These are phyloP conservation scores for Sinelater perroti DNA, from an alignment of 2,888 invertebrate species.

Conservation along the genomic window DNA sequence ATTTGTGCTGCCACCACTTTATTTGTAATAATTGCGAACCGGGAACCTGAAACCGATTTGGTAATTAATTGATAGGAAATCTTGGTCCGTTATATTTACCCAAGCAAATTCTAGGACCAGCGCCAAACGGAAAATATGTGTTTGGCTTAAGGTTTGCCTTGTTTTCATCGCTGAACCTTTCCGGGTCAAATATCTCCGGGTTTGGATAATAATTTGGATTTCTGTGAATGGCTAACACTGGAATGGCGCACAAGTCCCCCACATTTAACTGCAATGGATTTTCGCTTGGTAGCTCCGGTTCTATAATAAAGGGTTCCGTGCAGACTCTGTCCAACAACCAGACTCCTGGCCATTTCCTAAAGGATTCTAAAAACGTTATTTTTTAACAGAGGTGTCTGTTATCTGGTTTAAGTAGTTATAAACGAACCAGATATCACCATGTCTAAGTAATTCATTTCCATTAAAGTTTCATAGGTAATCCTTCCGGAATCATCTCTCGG, in stretches of 20 bases:
- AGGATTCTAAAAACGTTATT: no score
- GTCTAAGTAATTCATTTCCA: conserved; percentile 50
- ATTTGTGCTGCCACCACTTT: conserved; percentile 45
- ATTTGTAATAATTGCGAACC: not conserved
- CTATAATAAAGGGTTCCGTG: conserved; percentile 59
- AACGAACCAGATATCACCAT: conserved; percentile 39
- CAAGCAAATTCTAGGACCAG: conserved; percentile 55
- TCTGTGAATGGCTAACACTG: conserved; percentile 63
- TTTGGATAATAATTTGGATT: conserved; percentile 65
- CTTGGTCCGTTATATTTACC: conserved; percentile 43
- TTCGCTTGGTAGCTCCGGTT: conserved; percentile 33
- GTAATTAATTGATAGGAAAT: not conserved
- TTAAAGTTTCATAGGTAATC: conserved; percentile 45
- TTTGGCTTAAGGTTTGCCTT: conserved; percentile 62
- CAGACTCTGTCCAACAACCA: conserved; percentile 63
- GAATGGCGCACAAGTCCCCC: conserved; percentile 55
- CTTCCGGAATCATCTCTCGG: conserved; percentile 42
- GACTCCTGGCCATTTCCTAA: conserved; percentile 63
- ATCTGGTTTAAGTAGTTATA: conserved; percentile 26
- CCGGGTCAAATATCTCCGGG: conserved; percentile 63
- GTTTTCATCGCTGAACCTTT: conserved; percentile 64
- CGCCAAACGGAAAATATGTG: conserved; percentile 64
- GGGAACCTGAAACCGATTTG: not conserved
- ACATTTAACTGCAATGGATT: conserved; percentile 32
- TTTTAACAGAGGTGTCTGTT: not conserved